A percentile compares a stretch with the other conserved stretches of the same genome.
These are phyloP conservation scores for Donacobius atricapilla DNA, from an alignment of 2,113 vertebrate genomes.

Conservation along the genomic window DNA sequence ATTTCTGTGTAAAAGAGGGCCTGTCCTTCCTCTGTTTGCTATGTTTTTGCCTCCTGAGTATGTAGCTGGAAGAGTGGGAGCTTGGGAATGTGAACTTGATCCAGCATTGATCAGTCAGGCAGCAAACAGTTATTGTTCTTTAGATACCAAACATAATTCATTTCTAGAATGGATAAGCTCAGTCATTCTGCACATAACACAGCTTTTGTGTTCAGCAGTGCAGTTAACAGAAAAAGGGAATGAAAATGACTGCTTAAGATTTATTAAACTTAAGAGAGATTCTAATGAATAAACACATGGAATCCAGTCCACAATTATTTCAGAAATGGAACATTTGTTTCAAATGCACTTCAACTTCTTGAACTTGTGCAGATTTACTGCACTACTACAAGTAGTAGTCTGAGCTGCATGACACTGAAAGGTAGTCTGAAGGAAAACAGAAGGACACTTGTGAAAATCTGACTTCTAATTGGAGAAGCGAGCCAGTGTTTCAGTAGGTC, in stretches of 20 bases:
- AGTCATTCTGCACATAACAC: constrained; percentile 75
- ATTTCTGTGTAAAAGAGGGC: constrained; percentile 25
- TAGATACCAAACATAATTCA: constrained; percentile 86
- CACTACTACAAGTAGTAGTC: not conserved
- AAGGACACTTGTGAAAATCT: not conserved
- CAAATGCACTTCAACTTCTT: not conserved
- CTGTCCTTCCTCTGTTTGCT: constrained; percentile 28
- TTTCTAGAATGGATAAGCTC: constrained; percentile 71
- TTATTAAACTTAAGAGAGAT: constrained; percentile 49
- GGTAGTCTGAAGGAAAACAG: not conserved
- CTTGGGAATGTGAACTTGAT: constrained; percentile 80
- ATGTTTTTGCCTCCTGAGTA: not conserved
- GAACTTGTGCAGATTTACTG: not conserved
- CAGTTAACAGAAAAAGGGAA: constrained; percentile 47
- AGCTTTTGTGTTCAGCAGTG: constrained; percentile 74
- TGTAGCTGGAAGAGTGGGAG: constrained; percentile 78
- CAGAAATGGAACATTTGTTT: not conserved
- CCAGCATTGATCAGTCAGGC: constrained; percentile 81
- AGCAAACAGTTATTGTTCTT: constrained; percentile 87
- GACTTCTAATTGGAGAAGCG: not conserved
- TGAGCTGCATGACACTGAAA: not conserved
- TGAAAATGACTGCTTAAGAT: constrained; percentile 4
- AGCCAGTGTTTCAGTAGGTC: not conserved
- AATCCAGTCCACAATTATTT: not conserved
- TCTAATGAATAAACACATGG: not conserved